These are phyloP conservation scores for Campoplex capitator DNA, from an alignment of 2,888 invertebrate genomes.

Conservation along the genomic window DNA sequence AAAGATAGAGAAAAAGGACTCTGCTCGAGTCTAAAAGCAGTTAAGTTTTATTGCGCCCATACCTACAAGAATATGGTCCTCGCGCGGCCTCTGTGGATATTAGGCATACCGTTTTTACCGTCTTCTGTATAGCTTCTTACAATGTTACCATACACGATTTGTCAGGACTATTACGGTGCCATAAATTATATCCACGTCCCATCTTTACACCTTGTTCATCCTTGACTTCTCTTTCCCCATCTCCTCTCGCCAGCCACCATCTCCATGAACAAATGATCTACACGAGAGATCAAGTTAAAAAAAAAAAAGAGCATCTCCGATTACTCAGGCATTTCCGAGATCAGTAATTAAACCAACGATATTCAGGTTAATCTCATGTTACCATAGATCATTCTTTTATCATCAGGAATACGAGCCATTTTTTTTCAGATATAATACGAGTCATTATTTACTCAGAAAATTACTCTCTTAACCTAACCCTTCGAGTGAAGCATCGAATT, in stretches of 20 bases:
- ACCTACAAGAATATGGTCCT: constrained; percentile 54
- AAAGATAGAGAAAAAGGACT: constrained; percentile 63
- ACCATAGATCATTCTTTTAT: background rate
- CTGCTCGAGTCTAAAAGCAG: constrained; percentile 73
- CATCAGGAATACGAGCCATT: background rate
- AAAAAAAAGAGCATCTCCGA: background rate
- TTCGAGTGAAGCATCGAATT: background rate
- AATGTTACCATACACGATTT: constrained; percentile 83
- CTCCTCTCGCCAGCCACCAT: background rate
- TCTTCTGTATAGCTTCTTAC: constrained; percentile 75
- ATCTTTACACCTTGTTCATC: constrained; percentile 68
- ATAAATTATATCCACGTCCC: constrained; percentile 79
- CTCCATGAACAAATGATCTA: constrained; percentile 49
- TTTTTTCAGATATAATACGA: background rate
- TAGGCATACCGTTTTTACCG: constrained; percentile 79
- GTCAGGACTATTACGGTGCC: constrained; percentile 81
- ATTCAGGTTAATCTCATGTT: background rate
- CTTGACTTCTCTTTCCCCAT: constrained; percentile 58
- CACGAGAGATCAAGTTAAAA: constrained; percentile 16
- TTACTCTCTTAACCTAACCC: background rate
- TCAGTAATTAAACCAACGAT: background rate
- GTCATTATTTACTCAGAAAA: background rate
- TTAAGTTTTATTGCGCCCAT: constrained; percentile 82
- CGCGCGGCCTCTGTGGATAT: constrained; percentile 67
- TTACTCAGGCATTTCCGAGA: background rate